These are phyloP conservation scores for Coregonus suidteri DNA, from an alignment of 2,797 vertebrate species.

Conservation along the genomic window DNA sequence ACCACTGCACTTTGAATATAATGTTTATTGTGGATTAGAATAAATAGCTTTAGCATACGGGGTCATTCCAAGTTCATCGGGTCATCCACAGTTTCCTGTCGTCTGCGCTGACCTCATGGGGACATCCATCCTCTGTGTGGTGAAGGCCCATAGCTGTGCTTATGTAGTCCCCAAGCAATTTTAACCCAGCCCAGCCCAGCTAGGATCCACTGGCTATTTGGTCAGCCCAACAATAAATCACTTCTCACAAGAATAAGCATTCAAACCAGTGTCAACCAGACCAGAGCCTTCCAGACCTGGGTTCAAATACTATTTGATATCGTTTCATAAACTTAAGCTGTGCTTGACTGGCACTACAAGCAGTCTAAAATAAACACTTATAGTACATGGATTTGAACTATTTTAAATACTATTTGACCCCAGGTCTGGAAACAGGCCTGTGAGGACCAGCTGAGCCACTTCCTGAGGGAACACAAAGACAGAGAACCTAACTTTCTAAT, in stretches of 20 bases:
- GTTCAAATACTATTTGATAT: too few relatives aligned
- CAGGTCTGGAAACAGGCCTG: not conserved
- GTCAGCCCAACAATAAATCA: slow-evolving; percentile 58
- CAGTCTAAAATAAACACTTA: too few relatives aligned
- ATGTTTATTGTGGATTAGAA: not conserved
- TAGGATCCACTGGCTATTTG: slow-evolving; percentile 44
- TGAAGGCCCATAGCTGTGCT: slow-evolving; percentile 6
- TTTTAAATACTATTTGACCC: not conserved
- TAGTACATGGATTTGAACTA: too few relatives aligned
- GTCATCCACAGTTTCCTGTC: slow-evolving; percentile 35
- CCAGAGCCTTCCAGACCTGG: slow-evolving; percentile 10
- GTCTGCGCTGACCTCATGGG: slow-evolving; percentile 15
- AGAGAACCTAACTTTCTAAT: slow-evolving; percentile 67
- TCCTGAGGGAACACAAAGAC: slow-evolving; percentile 60
- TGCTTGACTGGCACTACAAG: too few relatives aligned
- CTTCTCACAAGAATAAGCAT: slow-evolving; percentile 57
- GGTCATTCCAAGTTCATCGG: slow-evolving; percentile 39
- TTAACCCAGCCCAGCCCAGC: slow-evolving; percentile 7
- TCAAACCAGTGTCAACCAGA: slow-evolving; percentile 57
- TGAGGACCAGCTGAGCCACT: slow-evolving; percentile 59
- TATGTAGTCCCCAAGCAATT: not conserved
- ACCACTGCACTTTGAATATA: too few relatives aligned
- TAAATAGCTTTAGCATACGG: slow-evolving; percentile 16
- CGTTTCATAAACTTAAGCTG: too few relatives aligned
- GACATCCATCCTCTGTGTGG: slow-evolving; percentile 34